A percentile compares a stretch with the other conserved stretches of the same genome.
These are phyloP conservation scores for Ptilodon capucinus DNA, from an alignment of 2,888 invertebrate genomes.

Conservation along the genomic window DNA sequence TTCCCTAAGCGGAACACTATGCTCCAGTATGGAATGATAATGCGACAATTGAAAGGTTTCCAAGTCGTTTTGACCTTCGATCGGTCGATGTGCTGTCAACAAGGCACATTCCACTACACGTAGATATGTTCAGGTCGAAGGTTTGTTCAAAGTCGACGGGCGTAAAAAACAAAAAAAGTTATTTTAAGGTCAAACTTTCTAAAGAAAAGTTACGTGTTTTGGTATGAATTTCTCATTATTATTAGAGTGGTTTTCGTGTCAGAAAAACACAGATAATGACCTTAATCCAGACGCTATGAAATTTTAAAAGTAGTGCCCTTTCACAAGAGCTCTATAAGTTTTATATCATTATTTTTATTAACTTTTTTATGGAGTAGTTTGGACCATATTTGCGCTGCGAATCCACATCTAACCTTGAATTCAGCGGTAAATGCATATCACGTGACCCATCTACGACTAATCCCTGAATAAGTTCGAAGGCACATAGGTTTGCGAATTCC, in stretches of 20 bases:
- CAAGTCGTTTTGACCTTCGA: slow-evolving; percentile 34
- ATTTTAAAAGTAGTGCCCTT: background rate
- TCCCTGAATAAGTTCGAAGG: too few relatives aligned
- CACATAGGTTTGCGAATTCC: too few relatives aligned
- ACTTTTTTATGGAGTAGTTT: background rate
- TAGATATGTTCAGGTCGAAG: background rate
- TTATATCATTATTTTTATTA: background rate
- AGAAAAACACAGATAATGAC: background rate
- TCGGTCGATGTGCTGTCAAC: slow-evolving; percentile 9
- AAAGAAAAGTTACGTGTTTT: background rate
- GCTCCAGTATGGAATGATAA: slow-evolving; percentile 35
- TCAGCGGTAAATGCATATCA: slow-evolving; percentile 13
- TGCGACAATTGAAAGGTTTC: slow-evolving; percentile 38
- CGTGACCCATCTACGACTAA: slow-evolving; percentile 30
- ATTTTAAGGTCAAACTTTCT: background rate
- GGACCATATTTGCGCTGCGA: slow-evolving; percentile 4
- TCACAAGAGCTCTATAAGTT: background rate
- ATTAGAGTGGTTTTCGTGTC: background rate
- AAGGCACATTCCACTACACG: background rate
- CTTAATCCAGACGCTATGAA: background rate
- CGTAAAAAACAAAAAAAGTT: background rate
- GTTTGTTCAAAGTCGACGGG: background rate
- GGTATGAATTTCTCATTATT: background rate
- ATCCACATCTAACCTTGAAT: slow-evolving; percentile 27
- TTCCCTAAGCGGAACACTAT: slow-evolving; percentile 43